A percentile compares a stretch with the other conserved stretches of the same genome.
phyloP scores from a whole-genome alignment of 2,113 vertebrate genomes.

The Stigmatopora argus region DNA sequence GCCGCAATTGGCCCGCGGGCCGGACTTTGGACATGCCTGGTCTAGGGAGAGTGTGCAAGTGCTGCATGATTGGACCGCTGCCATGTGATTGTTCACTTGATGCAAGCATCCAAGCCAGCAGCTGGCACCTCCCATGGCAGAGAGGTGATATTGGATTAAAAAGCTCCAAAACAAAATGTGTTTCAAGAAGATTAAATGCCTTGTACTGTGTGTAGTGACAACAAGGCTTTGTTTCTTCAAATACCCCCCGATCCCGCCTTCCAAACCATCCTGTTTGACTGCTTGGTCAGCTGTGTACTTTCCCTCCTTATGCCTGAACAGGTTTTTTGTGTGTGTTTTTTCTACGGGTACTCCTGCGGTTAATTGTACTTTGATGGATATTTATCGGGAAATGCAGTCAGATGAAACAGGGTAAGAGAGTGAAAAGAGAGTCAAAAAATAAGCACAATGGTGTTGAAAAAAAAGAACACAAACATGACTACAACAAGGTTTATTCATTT shows the following conservation, averaged over 20 bases:
- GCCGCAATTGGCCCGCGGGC: no score
- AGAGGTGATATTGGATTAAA: slow-evolving; percentile 1
- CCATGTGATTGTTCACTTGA: not conserved
- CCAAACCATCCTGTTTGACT: not conserved
- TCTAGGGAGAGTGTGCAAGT: not conserved
- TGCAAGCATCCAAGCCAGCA: not conserved
- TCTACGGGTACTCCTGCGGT: not conserved
- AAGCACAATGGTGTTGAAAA: not conserved
- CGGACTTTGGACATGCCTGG: no score
- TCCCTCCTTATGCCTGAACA: not conserved
- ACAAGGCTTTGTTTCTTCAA: not conserved
- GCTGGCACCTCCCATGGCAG: not conserved
- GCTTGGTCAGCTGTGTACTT: not conserved
- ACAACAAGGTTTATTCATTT: no score
- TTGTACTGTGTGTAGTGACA: not conserved
- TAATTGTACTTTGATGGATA: not conserved
- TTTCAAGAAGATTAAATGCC: not conserved
- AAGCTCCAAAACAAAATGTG: not conserved
- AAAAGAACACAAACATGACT: not conserved
- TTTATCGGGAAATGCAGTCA: not conserved
- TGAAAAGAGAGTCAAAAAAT: not conserved
- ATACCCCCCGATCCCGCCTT: not conserved
- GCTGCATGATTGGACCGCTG: not conserved
- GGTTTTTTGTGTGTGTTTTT: not conserved
- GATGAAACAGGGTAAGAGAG: not conserved